A percentile compares a stretch with the other conserved stretches of the same genome.
phyloP scores from a whole-genome alignment of 2,113 vertebrate genomes.

The Channa argus region DNA sequence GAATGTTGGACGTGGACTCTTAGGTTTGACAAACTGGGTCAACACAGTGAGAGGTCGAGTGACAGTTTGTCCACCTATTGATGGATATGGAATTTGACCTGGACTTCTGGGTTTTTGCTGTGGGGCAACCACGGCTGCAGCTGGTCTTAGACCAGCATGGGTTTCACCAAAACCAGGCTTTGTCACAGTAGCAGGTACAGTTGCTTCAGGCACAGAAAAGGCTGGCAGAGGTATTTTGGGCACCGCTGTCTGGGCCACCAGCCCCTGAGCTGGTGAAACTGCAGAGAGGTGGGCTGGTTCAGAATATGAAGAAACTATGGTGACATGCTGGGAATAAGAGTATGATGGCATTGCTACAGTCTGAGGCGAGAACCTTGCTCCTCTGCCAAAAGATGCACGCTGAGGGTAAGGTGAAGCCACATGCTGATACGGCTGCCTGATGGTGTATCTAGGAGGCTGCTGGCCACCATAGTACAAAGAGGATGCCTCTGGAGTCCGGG shows the following conservation, averaged over 20 bases:
- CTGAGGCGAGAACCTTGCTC: conserved; percentile 74
- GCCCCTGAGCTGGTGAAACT: conserved; percentile 23
- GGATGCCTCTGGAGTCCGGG: conserved; percentile 62
- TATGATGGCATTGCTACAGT: conserved; percentile 41
- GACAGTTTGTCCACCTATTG: conserved; percentile 16
- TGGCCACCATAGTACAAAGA: conserved; percentile 14
- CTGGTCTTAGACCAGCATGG: conserved; percentile 34
- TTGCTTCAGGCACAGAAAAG: conserved; percentile 28
- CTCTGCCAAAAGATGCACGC: conserved; percentile 75
- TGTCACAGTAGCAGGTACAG: conserved; percentile 26
- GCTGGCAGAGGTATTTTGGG: conserved; percentile 33
- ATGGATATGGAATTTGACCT: conserved; percentile 11
- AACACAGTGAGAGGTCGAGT: conserved; percentile 69
- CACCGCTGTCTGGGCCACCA: neutral
- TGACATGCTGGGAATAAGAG: conserved; percentile 60
- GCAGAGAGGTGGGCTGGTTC: conserved; percentile 12
- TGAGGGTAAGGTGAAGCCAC: conserved; percentile 84
- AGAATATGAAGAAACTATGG: conserved; percentile 44
- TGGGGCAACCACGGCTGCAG: conserved; percentile 15
- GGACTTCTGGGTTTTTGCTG: conserved; percentile 44
- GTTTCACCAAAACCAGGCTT: conserved; percentile 26
- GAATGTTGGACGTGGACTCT: conserved; percentile 72
- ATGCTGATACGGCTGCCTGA: conserved; percentile 78
- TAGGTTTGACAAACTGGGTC: conserved; percentile 54
- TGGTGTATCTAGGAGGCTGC: conserved; percentile 62